Conservation (phyloP, 1,140 invertebrate species). For the Battus philenor region DNA sequence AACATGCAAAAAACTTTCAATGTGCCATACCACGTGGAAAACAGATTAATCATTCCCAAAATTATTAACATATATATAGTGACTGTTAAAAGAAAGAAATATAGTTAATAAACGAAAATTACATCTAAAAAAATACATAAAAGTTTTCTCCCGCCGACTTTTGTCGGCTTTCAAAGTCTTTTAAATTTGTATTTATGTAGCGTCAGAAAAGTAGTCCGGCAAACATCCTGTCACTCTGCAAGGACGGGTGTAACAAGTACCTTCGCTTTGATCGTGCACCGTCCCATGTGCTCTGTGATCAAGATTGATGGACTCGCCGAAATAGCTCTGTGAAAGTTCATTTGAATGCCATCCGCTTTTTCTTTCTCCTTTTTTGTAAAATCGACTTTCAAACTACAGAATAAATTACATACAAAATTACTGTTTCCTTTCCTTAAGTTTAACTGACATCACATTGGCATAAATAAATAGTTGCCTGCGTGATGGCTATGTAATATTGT, state of each 20-base stretch:
- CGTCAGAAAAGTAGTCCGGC: constrained; percentile 14
- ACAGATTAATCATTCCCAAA: too few relatives aligned
- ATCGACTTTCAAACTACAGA: constrained; percentile 24
- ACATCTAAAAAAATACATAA: neutral
- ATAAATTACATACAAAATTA: constrained; percentile 24
- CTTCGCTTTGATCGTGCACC: constrained; percentile 14
- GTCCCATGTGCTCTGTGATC: constrained; percentile 16
- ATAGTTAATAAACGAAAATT: too few relatives aligned
- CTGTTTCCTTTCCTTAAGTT: constrained; percentile 23
- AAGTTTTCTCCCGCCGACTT: neutral
- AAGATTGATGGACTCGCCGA: constrained; percentile 17
- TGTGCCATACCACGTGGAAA: too few relatives aligned
- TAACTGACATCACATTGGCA: constrained; percentile 26
- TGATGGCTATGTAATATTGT: constrained; percentile 25
- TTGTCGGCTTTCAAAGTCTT: too few relatives aligned
- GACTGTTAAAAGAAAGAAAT: too few relatives aligned
- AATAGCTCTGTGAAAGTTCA: constrained; percentile 17
- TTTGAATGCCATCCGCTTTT: constrained; percentile 16
- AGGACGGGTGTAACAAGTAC: constrained; percentile 15
- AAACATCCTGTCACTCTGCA: constrained; percentile 13
- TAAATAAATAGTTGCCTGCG: constrained; percentile 25
- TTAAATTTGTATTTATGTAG: constrained; percentile 3
- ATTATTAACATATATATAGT: too few relatives aligned
- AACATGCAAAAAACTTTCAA: too few relatives aligned
- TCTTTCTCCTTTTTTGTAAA: constrained; percentile 14